Conservation (phyloP, 2,888 invertebrate species). For the Diaprepes abbreviatus region DNA sequence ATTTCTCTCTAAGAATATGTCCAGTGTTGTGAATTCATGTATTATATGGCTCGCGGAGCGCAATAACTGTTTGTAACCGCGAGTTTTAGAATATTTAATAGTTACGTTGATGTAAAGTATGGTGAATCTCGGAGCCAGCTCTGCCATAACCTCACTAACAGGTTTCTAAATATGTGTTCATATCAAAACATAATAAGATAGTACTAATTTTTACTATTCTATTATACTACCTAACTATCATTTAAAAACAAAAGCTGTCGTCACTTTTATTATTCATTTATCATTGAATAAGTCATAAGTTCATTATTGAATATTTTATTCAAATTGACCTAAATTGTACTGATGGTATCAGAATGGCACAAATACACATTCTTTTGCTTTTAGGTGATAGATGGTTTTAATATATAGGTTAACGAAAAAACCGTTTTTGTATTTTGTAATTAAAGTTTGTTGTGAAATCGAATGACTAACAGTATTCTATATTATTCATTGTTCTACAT, state of each 20-base stretch:
- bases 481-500: constrained; percentile 51
- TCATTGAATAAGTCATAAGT: neutral
- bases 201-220: constrained; percentile 59
- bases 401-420: constrained; percentile 53
- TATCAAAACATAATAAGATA: constrained; percentile 58
- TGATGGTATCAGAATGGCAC: neutral
- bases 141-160: constrained; percentile 65
- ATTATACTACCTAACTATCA: constrained; percentile 20
- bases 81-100: constrained; percentile 53
- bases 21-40: constrained; percentile 51
- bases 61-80: constrained; percentile 50
- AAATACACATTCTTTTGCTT: constrained; percentile 28
- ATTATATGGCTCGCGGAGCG: constrained; percentile 46
- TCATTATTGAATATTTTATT: too few relatives aligned
- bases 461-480: constrained; percentile 60
- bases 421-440: constrained; percentile 53
- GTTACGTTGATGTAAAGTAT: constrained; percentile 61
- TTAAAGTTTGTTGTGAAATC: constrained; percentile 54
- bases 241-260: constrained; percentile 1
- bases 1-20: constrained; percentile 52
- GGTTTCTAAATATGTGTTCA: constrained; percentile 65
- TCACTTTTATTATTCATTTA: neutral
- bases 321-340: too few relatives aligned
- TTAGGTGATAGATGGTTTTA: constrained; percentile 19
- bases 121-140: constrained; percentile 64